Evolutionary conservation across 1,140 invertebrate species (phyloP), one percentile per base, ranked within the genome.

Genomic region (Aricia agestis): DNA sequence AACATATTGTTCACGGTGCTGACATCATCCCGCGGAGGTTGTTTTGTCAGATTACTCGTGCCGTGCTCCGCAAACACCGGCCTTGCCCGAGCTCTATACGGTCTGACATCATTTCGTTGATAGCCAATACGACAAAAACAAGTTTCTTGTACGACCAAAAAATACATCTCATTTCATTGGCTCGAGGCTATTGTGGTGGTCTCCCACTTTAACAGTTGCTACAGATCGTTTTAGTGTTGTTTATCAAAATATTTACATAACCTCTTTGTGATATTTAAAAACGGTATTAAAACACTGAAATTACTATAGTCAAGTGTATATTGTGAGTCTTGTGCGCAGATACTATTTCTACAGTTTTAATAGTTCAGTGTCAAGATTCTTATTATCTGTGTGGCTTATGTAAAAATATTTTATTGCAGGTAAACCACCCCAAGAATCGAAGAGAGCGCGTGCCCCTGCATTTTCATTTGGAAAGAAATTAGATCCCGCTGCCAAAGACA

Each of bases 401-500:
- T 66, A 66, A 66, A 57, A 11, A 52, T 52, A 52, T 13, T 52
- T 15, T 13, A 52, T 52, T 52, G 0, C 81, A 96, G 96, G 96
- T 74, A 95, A 94, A 92, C 95, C 93, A 75, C 93, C 95, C 19
- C 92, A 93, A 41, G 95, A 97, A 84, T 96, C 96, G 0, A 95
- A 95, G 79, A 95, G 93, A 80, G 93, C 93, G 31, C 92, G 95
- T 59, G 95, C 96, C 1, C 96, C 96, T 31, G 95, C 96, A 1
- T 97, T 96, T 81, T 95, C 95, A 58, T 97, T 97, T 86, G 96
- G 96, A 2, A 94, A 94, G 66, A 95, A 95, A 91, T 89, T 94
- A 71, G 92, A 92, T n/a, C 83, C 83, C 31, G 87, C 91, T 10
- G 85, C 81, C 18, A 88, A 89, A 36, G 89, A 93, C 83, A 85